Evolutionary conservation across 1,140 invertebrate genomes (phyloP).

Genomic region (Hylaeus anthracinus): DNA sequence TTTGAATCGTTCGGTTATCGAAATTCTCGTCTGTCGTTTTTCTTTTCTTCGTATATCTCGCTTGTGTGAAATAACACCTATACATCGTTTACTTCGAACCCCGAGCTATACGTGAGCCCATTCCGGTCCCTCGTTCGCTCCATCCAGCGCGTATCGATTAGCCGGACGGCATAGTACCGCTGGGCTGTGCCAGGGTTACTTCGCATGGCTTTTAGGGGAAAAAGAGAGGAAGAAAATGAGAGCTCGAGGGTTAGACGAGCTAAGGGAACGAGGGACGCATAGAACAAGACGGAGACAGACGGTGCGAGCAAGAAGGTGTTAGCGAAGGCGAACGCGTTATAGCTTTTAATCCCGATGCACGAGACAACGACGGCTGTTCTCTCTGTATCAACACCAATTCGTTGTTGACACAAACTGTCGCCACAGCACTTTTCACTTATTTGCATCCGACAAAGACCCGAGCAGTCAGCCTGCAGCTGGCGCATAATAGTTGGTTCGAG

Average conservation of each 20-base stretch:
- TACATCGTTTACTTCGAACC: slow-evolving; percentile 50
- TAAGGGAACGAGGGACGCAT: slow-evolving; percentile 15
- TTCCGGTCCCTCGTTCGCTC: slow-evolving; percentile 46
- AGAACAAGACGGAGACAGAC: slow-evolving; percentile 1
- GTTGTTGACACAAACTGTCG: slow-evolving; percentile 7
- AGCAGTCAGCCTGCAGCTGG: not conserved
- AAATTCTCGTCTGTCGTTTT: slow-evolving; percentile 8
- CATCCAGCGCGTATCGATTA: slow-evolving; percentile 62
- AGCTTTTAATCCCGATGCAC: slow-evolving; percentile 35
- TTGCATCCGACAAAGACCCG: not conserved
- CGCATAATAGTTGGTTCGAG: not conserved
- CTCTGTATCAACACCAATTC: slow-evolving; percentile 16
- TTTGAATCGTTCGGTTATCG: not conserved
- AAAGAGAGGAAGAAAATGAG: slow-evolving; percentile 38
- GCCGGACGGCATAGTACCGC: slow-evolving; percentile 43
- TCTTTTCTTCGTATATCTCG: slow-evolving; percentile 31
- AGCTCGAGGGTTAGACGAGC: slow-evolving; percentile 22
- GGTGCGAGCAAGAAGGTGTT: not conserved
- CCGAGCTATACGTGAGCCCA: slow-evolving; percentile 28
- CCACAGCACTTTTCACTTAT: slow-evolving; percentile 14
- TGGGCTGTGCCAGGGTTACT: slow-evolving; percentile 44
- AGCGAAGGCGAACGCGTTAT: slow-evolving; percentile 26
- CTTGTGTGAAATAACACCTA: slow-evolving; percentile 54
- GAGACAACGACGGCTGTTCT: not conserved
- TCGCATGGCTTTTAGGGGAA: slow-evolving; percentile 40